Evolutionary conservation across 37 sponge, comb jelly and placozoan genomes (phyloP).

Genomic region (Spongia lamella): DNA sequence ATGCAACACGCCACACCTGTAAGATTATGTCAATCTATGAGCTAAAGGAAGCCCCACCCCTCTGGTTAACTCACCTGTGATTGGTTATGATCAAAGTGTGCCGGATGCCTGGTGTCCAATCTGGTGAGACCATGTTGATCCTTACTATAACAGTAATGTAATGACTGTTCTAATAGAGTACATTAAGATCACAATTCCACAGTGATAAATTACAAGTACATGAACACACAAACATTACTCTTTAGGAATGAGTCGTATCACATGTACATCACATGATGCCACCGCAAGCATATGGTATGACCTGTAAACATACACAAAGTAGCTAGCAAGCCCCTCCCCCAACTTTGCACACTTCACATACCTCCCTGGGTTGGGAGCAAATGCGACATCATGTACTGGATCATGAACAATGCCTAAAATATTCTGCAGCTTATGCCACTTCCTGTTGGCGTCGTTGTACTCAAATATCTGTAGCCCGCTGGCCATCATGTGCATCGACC

Average conservation of each 20-base stretch:
- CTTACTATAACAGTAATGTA: slow-evolving; percentile 15
- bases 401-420: slow-evolving; percentile 64
- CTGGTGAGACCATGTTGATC: slow-evolving; percentile 71
- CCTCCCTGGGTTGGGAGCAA: slow-evolving; percentile 96
- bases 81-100: slow-evolving; percentile 77
- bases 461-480: slow-evolving; percentile 74
- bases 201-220: slow-evolving; percentile 6
- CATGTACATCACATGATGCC: slow-evolving; percentile 82
- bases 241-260: slow-evolving; percentile 64
- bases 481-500: slow-evolving; percentile 14
- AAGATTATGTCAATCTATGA: background rate
- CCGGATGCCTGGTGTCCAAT: slow-evolving; percentile 79
- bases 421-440: slow-evolving; percentile 84
- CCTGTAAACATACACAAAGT: slow-evolving; percentile 24
- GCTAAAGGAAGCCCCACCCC: background rate
- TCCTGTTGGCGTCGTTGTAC: slow-evolving; percentile 62
- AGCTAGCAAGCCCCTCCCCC: background rate
- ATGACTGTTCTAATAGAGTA: background rate
- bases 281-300: slow-evolving; percentile 87
- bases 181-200: too few species aligned
- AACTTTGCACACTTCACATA: slow-evolving; percentile 14
- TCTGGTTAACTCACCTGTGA: slow-evolving; percentile 23
- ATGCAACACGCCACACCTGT: slow-evolving; percentile 88
- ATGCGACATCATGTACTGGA: slow-evolving; percentile 90
- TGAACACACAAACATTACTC: slow-evolving; percentile 24